Conservation (phyloP, 2,113 vertebrate species). For the Laticauda laticaudata region DNA sequence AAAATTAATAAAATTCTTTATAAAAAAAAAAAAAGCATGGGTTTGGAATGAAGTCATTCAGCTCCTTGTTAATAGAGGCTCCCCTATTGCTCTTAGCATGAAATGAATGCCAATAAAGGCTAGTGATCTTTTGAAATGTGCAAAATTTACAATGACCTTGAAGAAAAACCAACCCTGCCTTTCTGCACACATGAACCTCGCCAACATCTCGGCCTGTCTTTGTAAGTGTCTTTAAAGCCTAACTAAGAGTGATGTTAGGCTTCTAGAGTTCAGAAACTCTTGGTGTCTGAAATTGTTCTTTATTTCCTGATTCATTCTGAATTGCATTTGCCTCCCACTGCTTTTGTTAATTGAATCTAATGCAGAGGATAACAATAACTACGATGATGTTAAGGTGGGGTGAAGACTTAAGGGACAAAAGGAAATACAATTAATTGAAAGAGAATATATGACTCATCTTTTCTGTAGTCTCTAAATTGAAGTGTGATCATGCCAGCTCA, state of each 20-base stretch:
- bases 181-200: background rate
- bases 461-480: background rate
- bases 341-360: conserved; percentile 18
- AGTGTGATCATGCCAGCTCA: background rate
- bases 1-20: too few relatives aligned
- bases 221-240: background rate
- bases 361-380: conserved; percentile 1
- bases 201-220: background rate
- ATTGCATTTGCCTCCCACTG: background rate
- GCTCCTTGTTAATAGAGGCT: too few relatives aligned
- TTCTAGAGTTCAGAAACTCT: background rate
- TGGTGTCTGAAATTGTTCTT: background rate
- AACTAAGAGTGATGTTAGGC: background rate
- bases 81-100: background rate
- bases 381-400: background rate
- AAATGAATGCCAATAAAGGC: background rate
- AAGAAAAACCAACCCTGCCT: background rate
- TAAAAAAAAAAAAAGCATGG: too few relatives aligned
- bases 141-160: background rate
- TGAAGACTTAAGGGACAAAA: background rate
- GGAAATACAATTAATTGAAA: conserved; percentile 18
- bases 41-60: background rate
- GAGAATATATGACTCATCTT: conserved; percentile 11
- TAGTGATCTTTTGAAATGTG: background rate
- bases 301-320: background rate